Base-by-base conservation (phyloP, 2,797 vertebrate species). In the Peromyscus melanophrys region DNA sequence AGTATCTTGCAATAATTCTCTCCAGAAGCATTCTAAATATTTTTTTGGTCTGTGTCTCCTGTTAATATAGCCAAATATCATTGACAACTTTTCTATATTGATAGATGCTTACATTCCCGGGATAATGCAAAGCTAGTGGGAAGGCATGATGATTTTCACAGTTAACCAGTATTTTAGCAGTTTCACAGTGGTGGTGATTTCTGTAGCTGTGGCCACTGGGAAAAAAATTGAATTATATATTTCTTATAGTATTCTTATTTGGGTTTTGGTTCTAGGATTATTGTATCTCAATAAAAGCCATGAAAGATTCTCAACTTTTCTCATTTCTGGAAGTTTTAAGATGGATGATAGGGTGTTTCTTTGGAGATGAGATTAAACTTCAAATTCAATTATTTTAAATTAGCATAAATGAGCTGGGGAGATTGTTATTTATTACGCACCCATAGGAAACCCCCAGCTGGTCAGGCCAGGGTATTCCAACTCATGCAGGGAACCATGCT, bases 361-460 rank as follows among this genome's bases (percentile, higher is more conserved):
- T 81, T 49, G 23, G 25, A 31, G 73, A 59, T 75, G 23, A 49
- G 37, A 90, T 90, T 49, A 81, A 89, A 84, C 21, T 92, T 85
- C 52, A 40, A 80, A 96, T 83, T 92, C 16, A 75, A 52, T 91
- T 85, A 37, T 90, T 82, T 95, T 93, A 85, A 90, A 61, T 80
- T 90, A 95, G 31, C 82, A 37, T n/a, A 71, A 55, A 73, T 69
- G 31, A 71, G 37, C n/a, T 29, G 6, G 19, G 49, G 10, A 37
- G 52, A 55, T 55, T 16, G 52, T 55, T 55, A 55, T 55, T 55
- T 16, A 55, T 55, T 55, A 55, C 3, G 3, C 52, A 55, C 52
- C 14, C 14, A 55, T 55, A 55, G 52, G 52, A 16, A 55, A 55
- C 14, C 52, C 52, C 52, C 52, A 55, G 52, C 14, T 55, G 52